phyloP scores from a whole-genome alignment of 2,888 invertebrate species.

The Onchidella celtica region DNA sequence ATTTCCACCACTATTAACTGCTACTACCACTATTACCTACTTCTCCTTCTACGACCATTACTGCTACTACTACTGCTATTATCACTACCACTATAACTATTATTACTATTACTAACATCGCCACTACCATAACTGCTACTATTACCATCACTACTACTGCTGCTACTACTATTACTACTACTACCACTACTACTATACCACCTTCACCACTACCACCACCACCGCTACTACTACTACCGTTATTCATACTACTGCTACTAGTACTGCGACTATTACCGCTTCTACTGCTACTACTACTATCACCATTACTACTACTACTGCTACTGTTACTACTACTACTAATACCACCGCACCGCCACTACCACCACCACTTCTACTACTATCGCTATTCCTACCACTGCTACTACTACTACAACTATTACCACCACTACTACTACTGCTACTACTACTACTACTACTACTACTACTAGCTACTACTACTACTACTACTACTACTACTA shows the following conservation, averaged over 20 bases:
- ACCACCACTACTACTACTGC: constrained; percentile 38
- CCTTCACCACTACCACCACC: too few species aligned
- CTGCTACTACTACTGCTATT: background rate
- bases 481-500: constrained; percentile 35
- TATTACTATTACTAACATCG: background rate
- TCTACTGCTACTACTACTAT: constrained; percentile 34
- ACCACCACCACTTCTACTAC: constrained; percentile 23
- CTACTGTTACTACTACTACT: constrained; percentile 17
- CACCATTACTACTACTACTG: constrained; percentile 25
- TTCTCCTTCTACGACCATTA: background rate
- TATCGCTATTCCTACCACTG: constrained; percentile 41
- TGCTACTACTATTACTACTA: background rate
- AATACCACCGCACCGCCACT: constrained; percentile 24
- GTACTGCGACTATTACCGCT: too few species aligned
- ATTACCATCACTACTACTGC: background rate
- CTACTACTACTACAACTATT: constrained; percentile 38
- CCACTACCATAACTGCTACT: background rate
- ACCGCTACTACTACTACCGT: too few species aligned
- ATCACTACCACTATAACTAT: background rate
- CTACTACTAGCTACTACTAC: constrained; percentile 38
- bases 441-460: constrained; percentile 43
- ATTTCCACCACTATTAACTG: background rate
- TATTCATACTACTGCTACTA: too few species aligned
- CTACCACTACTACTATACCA: too few species aligned
- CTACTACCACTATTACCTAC: too few species aligned